Percentiles rank a stretch among this genome's conserved stretches.
phyloP scores from a whole-genome alignment of 2,113 vertebrate genomes.

The Saccopteryx leptura region DNA sequence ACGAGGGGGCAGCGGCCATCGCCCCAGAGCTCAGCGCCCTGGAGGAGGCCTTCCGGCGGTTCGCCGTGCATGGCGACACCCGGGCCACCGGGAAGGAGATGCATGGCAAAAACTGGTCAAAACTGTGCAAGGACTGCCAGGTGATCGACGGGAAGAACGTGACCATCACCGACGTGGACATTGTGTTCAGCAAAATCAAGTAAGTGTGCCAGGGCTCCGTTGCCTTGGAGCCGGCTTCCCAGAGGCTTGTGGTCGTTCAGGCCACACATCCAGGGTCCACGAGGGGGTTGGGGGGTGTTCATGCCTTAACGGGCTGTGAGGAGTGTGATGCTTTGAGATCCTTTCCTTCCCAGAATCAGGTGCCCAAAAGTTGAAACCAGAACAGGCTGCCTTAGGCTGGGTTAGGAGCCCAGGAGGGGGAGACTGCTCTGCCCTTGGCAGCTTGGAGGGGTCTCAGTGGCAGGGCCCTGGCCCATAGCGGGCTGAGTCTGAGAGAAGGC shows the following conservation, averaged over 20 bases:
- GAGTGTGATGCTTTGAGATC: not conserved
- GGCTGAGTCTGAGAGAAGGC: not conserved
- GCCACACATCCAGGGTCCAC: not conserved
- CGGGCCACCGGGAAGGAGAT: conserved; percentile 96
- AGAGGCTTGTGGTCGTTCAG: not conserved
- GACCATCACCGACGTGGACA: conserved; percentile 98
- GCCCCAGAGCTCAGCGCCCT: conserved; percentile 93
- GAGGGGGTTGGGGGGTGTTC: not conserved
- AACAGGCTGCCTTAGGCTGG: not conserved
- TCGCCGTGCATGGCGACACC: conserved; percentile 96
- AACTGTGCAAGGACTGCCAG: conserved; percentile 96
- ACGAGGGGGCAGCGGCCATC: conserved; percentile 88
- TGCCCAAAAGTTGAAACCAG: too few species aligned
- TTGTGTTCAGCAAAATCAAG: conserved; percentile 99
- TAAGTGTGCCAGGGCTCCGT: conserved; percentile 81
- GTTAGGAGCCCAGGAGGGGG: not conserved
- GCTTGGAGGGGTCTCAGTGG: not conserved
- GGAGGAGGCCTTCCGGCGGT: conserved; percentile 96
- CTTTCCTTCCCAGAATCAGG: not conserved
- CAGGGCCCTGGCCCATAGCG: not conserved
- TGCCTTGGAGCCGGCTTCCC: fast-evolving
- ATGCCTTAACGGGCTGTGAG: not conserved
- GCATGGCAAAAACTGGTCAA: conserved; percentile 99
- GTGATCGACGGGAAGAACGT: conserved; percentile 96
- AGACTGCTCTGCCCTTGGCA: not conserved